These are phyloP conservation scores for Zophobas morio DNA, from an alignment of 1,140 invertebrate genomes.

Conservation along the genomic window DNA sequence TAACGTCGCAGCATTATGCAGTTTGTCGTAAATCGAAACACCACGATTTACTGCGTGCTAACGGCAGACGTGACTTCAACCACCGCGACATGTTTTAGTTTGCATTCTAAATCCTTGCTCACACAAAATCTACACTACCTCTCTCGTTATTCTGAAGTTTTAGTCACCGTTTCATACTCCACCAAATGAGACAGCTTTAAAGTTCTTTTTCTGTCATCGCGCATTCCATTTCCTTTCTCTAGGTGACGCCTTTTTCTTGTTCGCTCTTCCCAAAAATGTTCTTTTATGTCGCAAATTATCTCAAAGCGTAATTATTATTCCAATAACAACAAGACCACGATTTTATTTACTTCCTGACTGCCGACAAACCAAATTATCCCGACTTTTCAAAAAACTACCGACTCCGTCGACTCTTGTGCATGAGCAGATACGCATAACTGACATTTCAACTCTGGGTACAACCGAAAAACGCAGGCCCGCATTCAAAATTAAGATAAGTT, in stretches of 20 bases:
- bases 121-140: slow-evolving; percentile 36
- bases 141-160: slow-evolving; percentile 39
- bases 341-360: slow-evolving; percentile 1
- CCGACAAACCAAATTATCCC: background rate
- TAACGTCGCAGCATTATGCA: slow-evolving; percentile 4
- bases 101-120: slow-evolving; percentile 27
- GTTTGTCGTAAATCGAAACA: slow-evolving; percentile 20
- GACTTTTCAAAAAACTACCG: slow-evolving; percentile 2
- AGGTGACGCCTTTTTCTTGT: slow-evolving; percentile 47
- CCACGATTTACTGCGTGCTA: slow-evolving; percentile 25
- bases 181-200: slow-evolving; percentile 48
- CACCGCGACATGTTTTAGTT: slow-evolving; percentile 26
- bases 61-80: slow-evolving; percentile 32
- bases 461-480: slow-evolving; percentile 1
- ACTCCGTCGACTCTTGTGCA: background rate
- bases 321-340: slow-evolving; percentile 31
- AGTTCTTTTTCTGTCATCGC: slow-evolving; percentile 47
- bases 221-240: slow-evolving; percentile 37
- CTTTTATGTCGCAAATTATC: slow-evolving; percentile 43
- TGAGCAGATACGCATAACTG: background rate
- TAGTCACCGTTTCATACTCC: slow-evolving; percentile 40
- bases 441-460: slow-evolving; percentile 7
- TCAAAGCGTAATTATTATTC: slow-evolving; percentile 39
- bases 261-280: slow-evolving; percentile 43
- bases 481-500: slow-evolving; percentile 7